phyloP scores from a whole-genome alignment of 2,888 invertebrate genomes.

The Seira musarum region DNA sequence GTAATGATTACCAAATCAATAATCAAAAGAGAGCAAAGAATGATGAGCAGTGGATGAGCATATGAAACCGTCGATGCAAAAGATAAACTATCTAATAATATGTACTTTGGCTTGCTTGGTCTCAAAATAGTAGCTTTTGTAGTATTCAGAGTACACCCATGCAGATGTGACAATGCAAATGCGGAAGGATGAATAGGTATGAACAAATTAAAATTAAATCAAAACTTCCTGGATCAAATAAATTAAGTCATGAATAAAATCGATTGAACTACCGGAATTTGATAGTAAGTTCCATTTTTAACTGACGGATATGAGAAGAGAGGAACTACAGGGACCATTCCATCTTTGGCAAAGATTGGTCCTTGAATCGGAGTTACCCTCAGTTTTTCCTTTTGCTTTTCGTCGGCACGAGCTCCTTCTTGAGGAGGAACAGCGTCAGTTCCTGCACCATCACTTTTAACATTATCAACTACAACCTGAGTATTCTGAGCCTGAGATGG shows the following conservation, averaged over 20 bases:
- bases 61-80: too few relatives aligned
- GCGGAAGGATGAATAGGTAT: not conserved
- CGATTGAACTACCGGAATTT: slow-evolving; percentile 95
- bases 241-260: too few relatives aligned
- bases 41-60: too few relatives aligned
- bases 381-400: slow-evolving; percentile 71
- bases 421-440: not conserved
- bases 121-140: not conserved
- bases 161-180: not conserved
- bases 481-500: slow-evolving; percentile 10
- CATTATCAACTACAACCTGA: not conserved
- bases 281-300: slow-evolving; percentile 89
- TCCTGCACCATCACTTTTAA: slow-evolving; percentile 3
- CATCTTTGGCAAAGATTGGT: slow-evolving; percentile 89
- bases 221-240: not conserved
- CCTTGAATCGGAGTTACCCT: slow-evolving; percentile 89
- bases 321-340: slow-evolving; percentile 89
- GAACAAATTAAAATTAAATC: too few relatives aligned
- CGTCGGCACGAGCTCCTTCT: not conserved
- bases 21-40: too few relatives aligned
- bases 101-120: not conserved
- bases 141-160: not conserved
- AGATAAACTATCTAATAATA: too few relatives aligned
- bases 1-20: too few relatives aligned
- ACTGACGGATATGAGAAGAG: slow-evolving; percentile 87